phyloP scores from a whole-genome alignment of 2,797 vertebrate genomes.

The Cichlasoma orientale region DNA sequence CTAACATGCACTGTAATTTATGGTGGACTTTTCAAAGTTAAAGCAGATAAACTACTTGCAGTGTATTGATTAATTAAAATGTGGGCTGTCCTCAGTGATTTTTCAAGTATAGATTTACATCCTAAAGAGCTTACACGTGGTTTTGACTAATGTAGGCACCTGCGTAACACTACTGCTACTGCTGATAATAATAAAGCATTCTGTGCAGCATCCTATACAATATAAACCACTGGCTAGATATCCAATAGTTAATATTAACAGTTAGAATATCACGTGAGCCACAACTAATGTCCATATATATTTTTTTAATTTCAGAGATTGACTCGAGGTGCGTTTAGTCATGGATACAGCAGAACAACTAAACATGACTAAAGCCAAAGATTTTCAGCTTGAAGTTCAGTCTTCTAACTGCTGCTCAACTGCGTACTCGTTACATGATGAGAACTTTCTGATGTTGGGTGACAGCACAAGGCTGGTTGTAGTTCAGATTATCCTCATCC shows the following conservation, averaged over 20 bases:
- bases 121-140: not conserved
- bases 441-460: constrained; percentile 57
- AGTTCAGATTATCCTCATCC: constrained; percentile 90
- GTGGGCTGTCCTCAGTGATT: not conserved
- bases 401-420: constrained; percentile 65
- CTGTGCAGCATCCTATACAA: not conserved
- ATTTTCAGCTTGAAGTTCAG: constrained; percentile 12
- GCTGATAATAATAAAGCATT: not conserved
- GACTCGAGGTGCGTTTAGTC: constrained; percentile 29
- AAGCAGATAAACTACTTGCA: not conserved
- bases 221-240: not conserved
- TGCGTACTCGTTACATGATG: not conserved
- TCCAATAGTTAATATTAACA: not conserved
- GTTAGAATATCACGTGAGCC: not conserved
- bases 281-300: not conserved
- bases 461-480: constrained; percentile 91
- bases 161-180: not conserved
- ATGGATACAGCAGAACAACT: constrained; percentile 59
- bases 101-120: not conserved
- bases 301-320: constrained; percentile 47
- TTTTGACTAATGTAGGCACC: not conserved
- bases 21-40: not conserved
- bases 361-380: constrained; percentile 56
- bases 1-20: not conserved
- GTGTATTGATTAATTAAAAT: not conserved